phyloP scores from a whole-genome alignment of 64 coral and sea anemone species.

The Stylophora pistillata region DNA sequence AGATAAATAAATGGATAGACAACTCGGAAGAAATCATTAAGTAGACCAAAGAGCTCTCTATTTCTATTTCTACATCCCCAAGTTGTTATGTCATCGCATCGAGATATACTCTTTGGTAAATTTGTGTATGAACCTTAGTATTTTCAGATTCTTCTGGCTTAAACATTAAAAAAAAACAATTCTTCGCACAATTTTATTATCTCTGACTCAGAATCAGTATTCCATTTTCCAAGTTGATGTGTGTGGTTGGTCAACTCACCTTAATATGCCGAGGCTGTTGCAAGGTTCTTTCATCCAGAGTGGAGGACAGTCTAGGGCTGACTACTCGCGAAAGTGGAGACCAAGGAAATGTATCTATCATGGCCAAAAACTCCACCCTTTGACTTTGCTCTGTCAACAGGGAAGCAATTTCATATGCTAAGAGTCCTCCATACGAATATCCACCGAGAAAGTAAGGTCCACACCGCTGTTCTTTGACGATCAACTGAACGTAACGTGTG shows the following conservation, averaged over 20 bases:
- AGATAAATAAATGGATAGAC: no score
- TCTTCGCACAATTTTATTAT: no score
- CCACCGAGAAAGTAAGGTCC: conserved; percentile 57
- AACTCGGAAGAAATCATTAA: no score
- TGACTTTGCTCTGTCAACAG: conserved; percentile 22
- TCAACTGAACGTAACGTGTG: conserved; percentile 13
- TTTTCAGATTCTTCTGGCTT: no score
- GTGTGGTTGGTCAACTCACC: neutral
- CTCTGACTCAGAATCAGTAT: no score
- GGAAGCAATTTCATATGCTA: conserved; percentile 57
- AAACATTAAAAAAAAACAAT: no score
- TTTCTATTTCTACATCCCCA: no score
- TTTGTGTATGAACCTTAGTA: no score
- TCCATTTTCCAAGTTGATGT: no score
- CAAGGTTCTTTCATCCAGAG: neutral
- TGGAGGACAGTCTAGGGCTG: neutral
- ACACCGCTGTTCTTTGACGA: conserved; percentile 16
- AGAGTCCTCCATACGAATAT: conserved; percentile 47
- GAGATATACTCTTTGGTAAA: no score
- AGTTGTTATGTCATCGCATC: no score
- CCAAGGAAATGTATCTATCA: conserved; percentile 62
- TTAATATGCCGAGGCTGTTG: neutral
- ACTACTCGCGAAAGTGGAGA: neutral
- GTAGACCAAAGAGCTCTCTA: no score
- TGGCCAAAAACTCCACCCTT: conserved; percentile 33